phyloP scores from a whole-genome alignment of 2,113 vertebrate species.

The Gymnocephalus cernua region DNA sequence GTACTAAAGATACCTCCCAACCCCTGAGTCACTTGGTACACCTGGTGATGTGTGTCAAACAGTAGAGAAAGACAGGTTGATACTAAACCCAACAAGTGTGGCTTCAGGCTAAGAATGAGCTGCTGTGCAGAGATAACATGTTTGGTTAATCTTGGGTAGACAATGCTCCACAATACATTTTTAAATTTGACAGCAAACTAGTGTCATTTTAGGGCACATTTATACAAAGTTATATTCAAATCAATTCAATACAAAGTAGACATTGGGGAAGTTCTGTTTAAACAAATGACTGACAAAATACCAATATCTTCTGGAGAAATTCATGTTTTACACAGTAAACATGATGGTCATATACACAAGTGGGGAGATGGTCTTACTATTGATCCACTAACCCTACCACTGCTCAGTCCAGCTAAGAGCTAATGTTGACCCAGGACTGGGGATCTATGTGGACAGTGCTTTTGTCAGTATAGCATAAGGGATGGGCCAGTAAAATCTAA shows the following conservation, averaged over 20 bases:
- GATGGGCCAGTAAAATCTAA: slow-evolving; percentile 72
- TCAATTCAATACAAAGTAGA: not conserved
- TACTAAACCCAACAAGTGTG: slow-evolving; percentile 49
- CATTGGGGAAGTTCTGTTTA: not conserved
- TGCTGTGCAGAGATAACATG: slow-evolving; percentile 17
- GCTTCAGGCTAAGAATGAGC: slow-evolving; percentile 61
- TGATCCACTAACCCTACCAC: slow-evolving; percentile 72
- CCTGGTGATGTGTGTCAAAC: slow-evolving; percentile 62
- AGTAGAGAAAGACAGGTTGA: slow-evolving; percentile 42
- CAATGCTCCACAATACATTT: not conserved
- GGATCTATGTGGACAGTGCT: slow-evolving; percentile 69
- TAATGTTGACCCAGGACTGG: slow-evolving; percentile 77
- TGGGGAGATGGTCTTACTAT: slow-evolving; percentile 54
- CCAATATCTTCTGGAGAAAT: not conserved
- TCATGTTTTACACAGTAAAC: not conserved
- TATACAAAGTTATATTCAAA: not conserved
- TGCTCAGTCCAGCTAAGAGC: slow-evolving; percentile 56
- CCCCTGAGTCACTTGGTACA: slow-evolving; percentile 63
- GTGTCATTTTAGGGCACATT: not conserved
- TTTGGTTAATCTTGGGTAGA: slow-evolving; percentile 17
- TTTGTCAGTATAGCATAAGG: slow-evolving; percentile 71
- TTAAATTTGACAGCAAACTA: not conserved
- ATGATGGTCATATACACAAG: slow-evolving; percentile 19
- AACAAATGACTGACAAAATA: not conserved
- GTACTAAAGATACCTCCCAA: slow-evolving; percentile 34